Evolutionary conservation across 2,888 invertebrate species (phyloP).

Genomic region (Hirtodrosophila histrioides): DNA sequence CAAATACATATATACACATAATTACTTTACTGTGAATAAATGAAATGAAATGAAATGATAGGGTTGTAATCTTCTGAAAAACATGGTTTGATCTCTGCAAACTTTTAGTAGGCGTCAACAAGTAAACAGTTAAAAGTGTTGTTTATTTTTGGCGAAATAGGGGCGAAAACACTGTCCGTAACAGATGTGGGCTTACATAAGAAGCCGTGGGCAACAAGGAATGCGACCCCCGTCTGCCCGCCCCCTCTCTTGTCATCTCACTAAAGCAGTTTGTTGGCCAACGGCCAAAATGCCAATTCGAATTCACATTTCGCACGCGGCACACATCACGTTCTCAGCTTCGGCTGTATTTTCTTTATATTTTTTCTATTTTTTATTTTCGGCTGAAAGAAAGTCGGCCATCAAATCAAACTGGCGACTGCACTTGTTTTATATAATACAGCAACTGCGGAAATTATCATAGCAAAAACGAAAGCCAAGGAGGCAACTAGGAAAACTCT

Average conservation of each 20-base stretch:
- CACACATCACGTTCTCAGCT: slow-evolving; percentile 56
- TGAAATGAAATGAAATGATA: too few species aligned
- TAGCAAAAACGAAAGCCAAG: slow-evolving; percentile 48
- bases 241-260: slow-evolving; percentile 9
- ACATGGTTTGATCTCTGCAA: too few species aligned
- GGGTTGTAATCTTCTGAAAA: too few species aligned
- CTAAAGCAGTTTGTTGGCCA: slow-evolving; percentile 67
- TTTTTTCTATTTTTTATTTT: slow-evolving; percentile 2
- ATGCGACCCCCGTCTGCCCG: background rate
- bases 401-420: slow-evolving; percentile 64
- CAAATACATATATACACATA: too few species aligned
- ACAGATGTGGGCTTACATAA: slow-evolving; percentile 29
- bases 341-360: slow-evolving; percentile 7
- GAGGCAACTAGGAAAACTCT: slow-evolving; percentile 23
- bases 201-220: background rate
- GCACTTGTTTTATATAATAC: slow-evolving; percentile 69
- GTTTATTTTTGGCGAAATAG: slow-evolving; percentile 1
- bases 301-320: slow-evolving; percentile 67
- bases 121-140: background rate
- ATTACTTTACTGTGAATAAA: too few species aligned
- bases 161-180: background rate
- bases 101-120: background rate
- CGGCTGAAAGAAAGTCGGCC: slow-evolving; percentile 35
- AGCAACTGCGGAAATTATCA: slow-evolving; percentile 73
- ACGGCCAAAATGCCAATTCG: slow-evolving; percentile 83